phyloP scores from a whole-genome alignment of 2,888 invertebrate genomes.

The Xestia c-nigrum region DNA sequence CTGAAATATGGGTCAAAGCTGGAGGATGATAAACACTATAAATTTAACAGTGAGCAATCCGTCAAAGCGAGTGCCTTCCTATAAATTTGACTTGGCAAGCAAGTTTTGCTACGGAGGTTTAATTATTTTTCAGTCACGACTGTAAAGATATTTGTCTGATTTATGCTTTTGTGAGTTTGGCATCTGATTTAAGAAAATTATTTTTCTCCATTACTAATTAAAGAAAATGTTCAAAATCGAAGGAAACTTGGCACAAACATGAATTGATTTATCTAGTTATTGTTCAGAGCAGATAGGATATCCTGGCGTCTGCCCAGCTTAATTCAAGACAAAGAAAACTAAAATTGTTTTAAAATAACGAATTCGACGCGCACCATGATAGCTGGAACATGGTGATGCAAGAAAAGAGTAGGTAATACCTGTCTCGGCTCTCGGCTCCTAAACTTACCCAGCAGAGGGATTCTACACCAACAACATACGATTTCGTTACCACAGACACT shows the following conservation, averaged over 20 bases:
- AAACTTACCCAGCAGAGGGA: neutral
- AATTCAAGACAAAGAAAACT: constrained; percentile 2
- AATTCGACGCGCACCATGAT: neutral
- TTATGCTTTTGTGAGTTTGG: neutral
- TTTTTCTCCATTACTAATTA: constrained; percentile 30
- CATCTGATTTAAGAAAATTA: constrained; percentile 17
- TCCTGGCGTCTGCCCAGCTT: constrained; percentile 48
- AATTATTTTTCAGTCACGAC: neutral
- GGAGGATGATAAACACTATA: neutral
- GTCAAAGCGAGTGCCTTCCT: neutral
- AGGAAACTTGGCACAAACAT: constrained; percentile 52
- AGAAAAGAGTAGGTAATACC: neutral
- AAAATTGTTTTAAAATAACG: constrained; percentile 2
- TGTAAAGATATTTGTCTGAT: neutral
- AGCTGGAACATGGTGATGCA: neutral
- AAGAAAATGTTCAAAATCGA: constrained; percentile 24
- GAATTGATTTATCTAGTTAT: constrained; percentile 32
- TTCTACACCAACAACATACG: neutral
- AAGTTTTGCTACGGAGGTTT: neutral
- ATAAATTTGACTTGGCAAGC: neutral
- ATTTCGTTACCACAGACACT: neutral
- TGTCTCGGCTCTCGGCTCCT: neutral
- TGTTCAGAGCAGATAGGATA: constrained; percentile 19
- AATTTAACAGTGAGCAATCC: neutral
- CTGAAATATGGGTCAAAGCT: neutral